A percentile compares a stretch with the other conserved stretches of the same genome.
These are phyloP conservation scores for Cololabis saira DNA, from an alignment of 2,113 vertebrate species.

Conservation along the genomic window DNA sequence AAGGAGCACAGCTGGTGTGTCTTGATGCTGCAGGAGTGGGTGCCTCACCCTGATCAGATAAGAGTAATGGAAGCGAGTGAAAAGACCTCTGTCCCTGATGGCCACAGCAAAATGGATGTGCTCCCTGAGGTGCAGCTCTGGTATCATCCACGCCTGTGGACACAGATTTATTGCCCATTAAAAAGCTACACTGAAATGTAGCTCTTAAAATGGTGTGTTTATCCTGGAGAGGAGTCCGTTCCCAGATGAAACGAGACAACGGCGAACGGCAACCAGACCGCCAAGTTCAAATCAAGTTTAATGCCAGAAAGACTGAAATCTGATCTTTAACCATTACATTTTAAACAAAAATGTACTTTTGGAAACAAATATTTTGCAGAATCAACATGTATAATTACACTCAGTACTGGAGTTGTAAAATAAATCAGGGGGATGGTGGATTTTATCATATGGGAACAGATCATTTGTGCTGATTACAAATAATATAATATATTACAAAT, in stretches of 20 bases:
- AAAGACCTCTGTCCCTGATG: constrained; percentile 74
- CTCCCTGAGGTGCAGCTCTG: constrained; percentile 75
- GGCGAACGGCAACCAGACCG: constrained; percentile 19
- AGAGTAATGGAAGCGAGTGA: constrained; percentile 80
- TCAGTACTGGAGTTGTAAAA: too few relatives aligned
- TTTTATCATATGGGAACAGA: too few relatives aligned
- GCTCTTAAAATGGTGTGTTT: constrained; percentile 70
- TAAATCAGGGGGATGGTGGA: too few relatives aligned
- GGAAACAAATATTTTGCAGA: constrained; percentile 64
- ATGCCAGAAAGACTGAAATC: constrained; percentile 72
- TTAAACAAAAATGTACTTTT: constrained; percentile 67
- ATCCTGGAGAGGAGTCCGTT: constrained; percentile 64
- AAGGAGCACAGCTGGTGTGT: constrained; percentile 42
- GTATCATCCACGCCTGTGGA: constrained; percentile 76
- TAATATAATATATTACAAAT: too few relatives aligned
- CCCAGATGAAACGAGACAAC: constrained; percentile 51
- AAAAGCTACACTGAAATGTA: constrained; percentile 75
- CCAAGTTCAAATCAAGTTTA: constrained; percentile 73
- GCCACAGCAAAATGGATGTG: constrained; percentile 78
- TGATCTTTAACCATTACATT: constrained; percentile 65
- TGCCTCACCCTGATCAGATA: constrained; percentile 77
- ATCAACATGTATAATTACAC: constrained; percentile 61
- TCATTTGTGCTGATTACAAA: too few relatives aligned
- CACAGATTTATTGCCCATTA: constrained; percentile 80
- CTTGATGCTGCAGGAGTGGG: constrained; percentile 58